Conservation (phyloP, 2,113 vertebrate species). For the Alethe castanea region DNA sequence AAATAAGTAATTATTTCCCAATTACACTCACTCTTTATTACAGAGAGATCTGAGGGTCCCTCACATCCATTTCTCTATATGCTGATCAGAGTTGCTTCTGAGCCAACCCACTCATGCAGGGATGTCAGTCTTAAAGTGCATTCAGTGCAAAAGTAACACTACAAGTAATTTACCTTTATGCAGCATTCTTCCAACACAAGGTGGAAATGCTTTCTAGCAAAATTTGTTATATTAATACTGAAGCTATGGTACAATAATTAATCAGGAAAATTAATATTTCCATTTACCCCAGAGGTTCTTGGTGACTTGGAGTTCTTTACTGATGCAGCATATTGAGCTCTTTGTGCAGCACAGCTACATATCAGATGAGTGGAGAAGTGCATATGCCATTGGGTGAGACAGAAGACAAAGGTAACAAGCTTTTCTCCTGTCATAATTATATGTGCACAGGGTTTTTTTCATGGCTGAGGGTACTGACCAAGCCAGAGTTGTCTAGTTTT, state of each 20-base stretch:
- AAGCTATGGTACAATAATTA: not conserved
- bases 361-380: not conserved
- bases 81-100: not conserved
- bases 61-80: not conserved
- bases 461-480: not conserved
- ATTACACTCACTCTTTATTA: not conserved
- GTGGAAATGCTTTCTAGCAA: not conserved
- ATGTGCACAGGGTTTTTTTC: not conserved
- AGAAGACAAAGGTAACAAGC: not conserved
- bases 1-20: not conserved
- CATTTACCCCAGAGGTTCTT: not conserved
- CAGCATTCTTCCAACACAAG: not conserved
- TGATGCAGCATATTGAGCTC: not conserved
- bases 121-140: not conserved
- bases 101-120: not conserved
- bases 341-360: not conserved
- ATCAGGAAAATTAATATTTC: not conserved
- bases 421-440: not conserved
- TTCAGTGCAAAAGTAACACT: not conserved
- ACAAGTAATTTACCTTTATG: not conserved
- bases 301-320: not conserved
- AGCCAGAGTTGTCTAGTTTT: not conserved
- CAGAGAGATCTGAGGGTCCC: fast-evolving
- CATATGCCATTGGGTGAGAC: not conserved
- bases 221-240: not conserved